Evolutionary conservation across 2,113 vertebrate species (phyloP).

Genomic region (Calyptomena viridis): DNA sequence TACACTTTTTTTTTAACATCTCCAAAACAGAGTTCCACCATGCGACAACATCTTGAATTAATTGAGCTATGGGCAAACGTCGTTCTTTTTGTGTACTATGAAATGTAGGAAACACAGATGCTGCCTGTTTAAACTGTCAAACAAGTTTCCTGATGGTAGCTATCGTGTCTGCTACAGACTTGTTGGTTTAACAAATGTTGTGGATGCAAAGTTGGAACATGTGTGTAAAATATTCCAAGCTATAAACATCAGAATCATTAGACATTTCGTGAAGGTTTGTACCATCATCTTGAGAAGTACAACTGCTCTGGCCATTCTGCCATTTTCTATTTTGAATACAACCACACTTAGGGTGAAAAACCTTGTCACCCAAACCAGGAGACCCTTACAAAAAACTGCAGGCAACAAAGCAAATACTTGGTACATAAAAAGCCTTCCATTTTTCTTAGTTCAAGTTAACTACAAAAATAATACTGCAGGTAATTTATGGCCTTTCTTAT

Average conservation of each 20-base stretch:
- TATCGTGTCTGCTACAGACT: slow-evolving; percentile 44
- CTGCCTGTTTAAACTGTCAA: slow-evolving; percentile 66
- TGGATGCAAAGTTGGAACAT: slow-evolving; percentile 50
- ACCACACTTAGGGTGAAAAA: background rate
- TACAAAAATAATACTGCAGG: background rate
- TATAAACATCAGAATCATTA: background rate
- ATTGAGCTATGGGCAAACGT: slow-evolving; percentile 23
- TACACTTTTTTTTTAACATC: background rate
- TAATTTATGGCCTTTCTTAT: background rate
- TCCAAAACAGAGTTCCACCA: slow-evolving; percentile 22
- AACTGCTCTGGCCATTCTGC: background rate
- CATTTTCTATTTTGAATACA: background rate
- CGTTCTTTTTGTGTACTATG: background rate
- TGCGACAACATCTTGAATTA: slow-evolving; percentile 45
- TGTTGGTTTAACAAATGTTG: slow-evolving; percentile 51
- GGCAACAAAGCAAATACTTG: background rate
- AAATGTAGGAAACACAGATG: slow-evolving; percentile 61
- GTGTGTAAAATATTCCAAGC: slow-evolving; percentile 36
- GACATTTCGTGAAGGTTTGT: background rate
- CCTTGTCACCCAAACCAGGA: background rate
- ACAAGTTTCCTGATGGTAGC: slow-evolving; percentile 67
- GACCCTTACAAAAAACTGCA: background rate
- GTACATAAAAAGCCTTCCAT: background rate
- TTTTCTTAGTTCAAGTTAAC: background rate
- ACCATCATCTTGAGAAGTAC: background rate